phyloP scores from a whole-genome alignment of 1,140 invertebrate species.

The Globodera rostochiensis region DNA sequence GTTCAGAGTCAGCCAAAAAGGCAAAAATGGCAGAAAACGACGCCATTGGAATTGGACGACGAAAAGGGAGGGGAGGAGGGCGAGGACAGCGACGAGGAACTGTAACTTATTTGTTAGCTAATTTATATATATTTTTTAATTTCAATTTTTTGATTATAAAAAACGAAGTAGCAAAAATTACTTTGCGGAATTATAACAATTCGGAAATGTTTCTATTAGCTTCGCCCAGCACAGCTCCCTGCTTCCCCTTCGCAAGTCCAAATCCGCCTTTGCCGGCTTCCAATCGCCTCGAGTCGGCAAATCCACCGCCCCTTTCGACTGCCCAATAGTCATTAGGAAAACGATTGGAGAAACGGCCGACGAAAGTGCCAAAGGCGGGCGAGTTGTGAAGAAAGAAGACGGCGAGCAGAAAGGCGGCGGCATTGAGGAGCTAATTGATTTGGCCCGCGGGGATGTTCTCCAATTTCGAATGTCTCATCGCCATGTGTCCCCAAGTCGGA shows the following conservation, averaged over 20 bases:
- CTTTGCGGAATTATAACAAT: no score
- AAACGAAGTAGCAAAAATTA: background rate
- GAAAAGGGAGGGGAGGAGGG: slow-evolving; percentile 24
- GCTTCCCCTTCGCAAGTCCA: slow-evolving; percentile 49
- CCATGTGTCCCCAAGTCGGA: background rate
- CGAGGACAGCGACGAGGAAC: slow-evolving; percentile 49
- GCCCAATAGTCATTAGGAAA: background rate
- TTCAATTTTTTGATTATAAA: background rate
- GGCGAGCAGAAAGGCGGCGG: background rate
- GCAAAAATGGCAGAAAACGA: background rate
- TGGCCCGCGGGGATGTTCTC: slow-evolving; percentile 20
- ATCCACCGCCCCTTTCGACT: background rate
- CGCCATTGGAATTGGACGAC: background rate
- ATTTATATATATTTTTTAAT: background rate
- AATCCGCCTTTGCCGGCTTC: slow-evolving; percentile 38
- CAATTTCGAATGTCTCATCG: background rate
- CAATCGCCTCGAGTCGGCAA: background rate
- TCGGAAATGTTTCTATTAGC: background rate
- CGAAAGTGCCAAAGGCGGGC: slow-evolving; percentile 3
- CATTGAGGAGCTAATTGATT: slow-evolving; percentile 12
- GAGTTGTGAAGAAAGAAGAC: background rate
- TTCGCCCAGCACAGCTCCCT: slow-evolving; percentile 25
- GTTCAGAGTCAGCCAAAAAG: slow-evolving; percentile 7
- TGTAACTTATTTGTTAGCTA: slow-evolving; percentile 22
- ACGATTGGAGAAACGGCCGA: background rate